Evolutionary conservation across 2,113 vertebrate genomes (phyloP), one percentile per base, ranked within the genome.

Genomic region (Cathartes aura): DNA sequence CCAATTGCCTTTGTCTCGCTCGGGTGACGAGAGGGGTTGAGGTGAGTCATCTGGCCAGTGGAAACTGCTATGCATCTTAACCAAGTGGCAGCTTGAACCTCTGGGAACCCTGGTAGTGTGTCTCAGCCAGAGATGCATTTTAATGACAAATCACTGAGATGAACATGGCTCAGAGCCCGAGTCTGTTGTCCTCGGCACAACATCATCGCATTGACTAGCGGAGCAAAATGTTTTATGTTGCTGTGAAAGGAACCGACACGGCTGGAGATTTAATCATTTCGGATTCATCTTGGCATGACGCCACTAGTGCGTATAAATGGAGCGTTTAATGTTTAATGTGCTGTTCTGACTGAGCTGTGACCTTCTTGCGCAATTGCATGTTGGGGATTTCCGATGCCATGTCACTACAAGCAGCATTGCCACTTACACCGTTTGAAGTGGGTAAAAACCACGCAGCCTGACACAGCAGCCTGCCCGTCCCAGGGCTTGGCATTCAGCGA

Each of bases 231-330:
- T 22, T 95, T 96, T 36, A 30, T 73, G 93, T 36, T 8, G 60
- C 92, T 70, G 94, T 68, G 97, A 93, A 50, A 88, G 93, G 95
- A 97, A 59, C 67, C 7, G 22, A 53, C 92, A 60, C 8, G 62
- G 97, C 93, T 97, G 96, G 94, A 97, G 92, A 88, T 91, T 50
- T 62, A 92, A 98, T 95, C 55, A 24, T 55, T 97, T 72, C 10
- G 59, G 90, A 94, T 87, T 91, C 95, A 60, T 71, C 92, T 92
- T 96, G 97, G 97, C 96, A 82, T 24, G 74, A 43, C 9, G 66
- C 95, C 97, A 84, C 74, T 1, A 32, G 83, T 1, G 58, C 11
- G 42, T 82, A n/a, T 84, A 97, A 96, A 96, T 45, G 95, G 90
- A 95, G 87, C 53, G 8, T 55, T 97, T 34, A 88, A 90, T 60